Base-by-base conservation (phyloP, 2,113 vertebrate species). In the Psittacara wagleri region DNA sequence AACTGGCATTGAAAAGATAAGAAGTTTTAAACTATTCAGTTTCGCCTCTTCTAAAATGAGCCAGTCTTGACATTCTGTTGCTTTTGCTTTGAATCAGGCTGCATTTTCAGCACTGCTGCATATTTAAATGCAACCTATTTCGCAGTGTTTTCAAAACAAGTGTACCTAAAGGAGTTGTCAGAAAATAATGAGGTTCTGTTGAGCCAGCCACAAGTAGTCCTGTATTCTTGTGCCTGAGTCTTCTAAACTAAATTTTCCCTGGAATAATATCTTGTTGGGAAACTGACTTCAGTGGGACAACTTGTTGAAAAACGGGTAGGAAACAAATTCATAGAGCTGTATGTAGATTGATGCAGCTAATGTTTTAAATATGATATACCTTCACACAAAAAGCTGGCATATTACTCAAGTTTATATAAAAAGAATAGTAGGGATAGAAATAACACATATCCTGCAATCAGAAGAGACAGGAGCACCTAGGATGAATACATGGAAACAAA, bases 51-150 rank as follows among this genome's bases (percentile, higher is more conserved):
- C 35, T 92, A 89, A 91, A 95, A 86, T 89, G 62, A 91, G 29
- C 39, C 8, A 80, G 13, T 9, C 44, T 76, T 66, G 73, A 61
- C 16, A 76, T 86, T 94, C 83, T 80, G n/a, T 68, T 49, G 22
- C 8, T 73, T 92, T 83, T 88, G 20, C 35, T 88, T 88, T 79
- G 43, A 72, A 55, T 43, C 24, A 72, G 73, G 11, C 33, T 79
- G 22, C 46, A 49, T 67, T 91, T 86, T 77, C n/a, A 86, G 37
- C 49, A 52, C 27, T 1, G 3, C 28, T 83, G 48, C 46, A 49
- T 86, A 89, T 89, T 91, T 69, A 92, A 84, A 89, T 86, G 51
- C 22, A 96, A 57, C 46, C 19, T 80, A 46, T 88, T 95, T 95
- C 23, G 39, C 62, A 51, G 35, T 79, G 63, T 76, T 95, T 86